A percentile compares a stretch with the other conserved stretches of the same genome.
Evolutionary conservation across 2,113 vertebrate genomes (phyloP).

Genomic region (Ursus arctos): DNA sequence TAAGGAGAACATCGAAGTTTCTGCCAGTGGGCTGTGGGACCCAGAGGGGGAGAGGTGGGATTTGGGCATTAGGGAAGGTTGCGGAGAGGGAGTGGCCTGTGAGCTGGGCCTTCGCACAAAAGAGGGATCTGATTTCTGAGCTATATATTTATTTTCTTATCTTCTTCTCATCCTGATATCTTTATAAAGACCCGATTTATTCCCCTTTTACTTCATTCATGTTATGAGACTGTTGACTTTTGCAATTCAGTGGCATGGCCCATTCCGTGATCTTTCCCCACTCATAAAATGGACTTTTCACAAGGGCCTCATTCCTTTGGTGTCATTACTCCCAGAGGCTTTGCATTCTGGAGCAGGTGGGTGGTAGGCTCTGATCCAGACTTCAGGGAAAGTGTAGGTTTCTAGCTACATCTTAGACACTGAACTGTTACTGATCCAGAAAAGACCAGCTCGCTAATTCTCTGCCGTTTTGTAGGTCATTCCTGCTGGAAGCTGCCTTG

Average conservation of each 20-base stretch:
- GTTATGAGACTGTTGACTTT: not conserved
- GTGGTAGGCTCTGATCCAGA: not conserved
- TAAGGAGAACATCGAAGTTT: fast-evolving
- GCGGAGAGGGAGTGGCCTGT: not conserved
- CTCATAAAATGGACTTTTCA: not conserved
- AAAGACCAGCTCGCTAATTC: not conserved
- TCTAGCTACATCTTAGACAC: not conserved
- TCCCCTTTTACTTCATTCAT: not conserved
- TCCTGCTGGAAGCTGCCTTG: not conserved
- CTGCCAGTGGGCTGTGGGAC: fast-evolving
- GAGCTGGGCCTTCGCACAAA: not conserved
- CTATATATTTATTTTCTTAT: not conserved
- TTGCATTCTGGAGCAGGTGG: not conserved
- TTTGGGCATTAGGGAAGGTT: too few species aligned
- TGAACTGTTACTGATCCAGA: not conserved
- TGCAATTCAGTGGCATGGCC: not conserved
- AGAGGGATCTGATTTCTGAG: not conserved
- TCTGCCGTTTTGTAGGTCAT: not conserved
- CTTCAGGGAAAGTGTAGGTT: not conserved
- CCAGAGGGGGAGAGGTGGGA: not conserved
- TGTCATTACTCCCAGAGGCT: not conserved
- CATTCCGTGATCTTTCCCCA: not conserved
- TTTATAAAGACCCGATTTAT: not conserved
- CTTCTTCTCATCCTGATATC: not conserved
- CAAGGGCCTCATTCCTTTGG: not conserved